phyloP scores from a whole-genome alignment of 2,888 invertebrate genomes.

The Sesamia inferens region DNA sequence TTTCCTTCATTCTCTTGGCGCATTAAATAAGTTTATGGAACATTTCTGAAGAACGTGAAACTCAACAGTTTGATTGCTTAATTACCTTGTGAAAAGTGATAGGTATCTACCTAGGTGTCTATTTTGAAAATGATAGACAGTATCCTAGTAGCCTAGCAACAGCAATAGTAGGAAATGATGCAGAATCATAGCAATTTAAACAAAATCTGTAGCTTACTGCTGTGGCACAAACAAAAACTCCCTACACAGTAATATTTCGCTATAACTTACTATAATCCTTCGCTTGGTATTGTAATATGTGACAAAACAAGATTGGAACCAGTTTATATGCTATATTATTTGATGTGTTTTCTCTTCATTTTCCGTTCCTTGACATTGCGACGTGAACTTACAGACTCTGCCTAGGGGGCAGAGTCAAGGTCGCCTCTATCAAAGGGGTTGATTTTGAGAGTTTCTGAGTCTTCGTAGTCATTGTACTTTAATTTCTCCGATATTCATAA shows the following conservation, averaged over 20 bases:
- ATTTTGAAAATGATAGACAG: background rate
- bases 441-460: background rate
- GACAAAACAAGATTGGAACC: slow-evolving; percentile 24
- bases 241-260: slow-evolving; percentile 10
- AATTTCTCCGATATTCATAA: background rate
- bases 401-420: slow-evolving; percentile 16
- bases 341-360: slow-evolving; percentile 36
- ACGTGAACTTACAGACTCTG: too few species aligned
- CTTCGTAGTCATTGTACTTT: background rate
- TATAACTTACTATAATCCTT: slow-evolving; percentile 43
- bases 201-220: slow-evolving; percentile 1
- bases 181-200: background rate
- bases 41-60: background rate
- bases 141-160: background rate
- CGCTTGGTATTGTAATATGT: slow-evolving; percentile 34
- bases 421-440: slow-evolving; percentile 17
- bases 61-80: background rate
- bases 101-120: background rate
- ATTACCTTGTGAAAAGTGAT: background rate
- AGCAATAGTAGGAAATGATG: background rate
- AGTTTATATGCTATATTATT: slow-evolving; percentile 20
- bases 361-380: slow-evolving; percentile 23
- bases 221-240: slow-evolving; percentile 5
- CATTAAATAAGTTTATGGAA: background rate
- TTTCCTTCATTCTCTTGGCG: slow-evolving; percentile 9